Percentiles rank a stretch among this genome's conserved stretches.
These are phyloP conservation scores for Clavelina lepadiformis DNA, from an alignment of 23 tunicate genomes.

Conservation along the genomic window DNA sequence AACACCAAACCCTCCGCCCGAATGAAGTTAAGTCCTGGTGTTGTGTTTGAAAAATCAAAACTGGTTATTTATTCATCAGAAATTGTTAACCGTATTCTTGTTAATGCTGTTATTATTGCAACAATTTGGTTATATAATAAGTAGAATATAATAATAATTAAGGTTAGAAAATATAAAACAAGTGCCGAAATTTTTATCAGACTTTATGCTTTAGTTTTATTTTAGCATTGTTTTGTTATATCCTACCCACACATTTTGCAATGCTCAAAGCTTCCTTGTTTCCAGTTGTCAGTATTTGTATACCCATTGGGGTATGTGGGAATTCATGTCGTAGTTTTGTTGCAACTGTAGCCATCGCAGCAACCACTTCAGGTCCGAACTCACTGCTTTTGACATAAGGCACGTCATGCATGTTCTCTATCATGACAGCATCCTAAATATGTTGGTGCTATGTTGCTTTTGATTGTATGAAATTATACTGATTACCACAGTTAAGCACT, in stretches of 20 bases:
- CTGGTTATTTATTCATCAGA: too few species aligned
- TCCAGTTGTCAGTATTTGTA: slow-evolving; percentile 79
- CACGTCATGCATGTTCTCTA: slow-evolving; percentile 98
- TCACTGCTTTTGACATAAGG: slow-evolving; percentile 47
- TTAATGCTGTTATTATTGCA: too few species aligned
- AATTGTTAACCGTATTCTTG: too few species aligned
- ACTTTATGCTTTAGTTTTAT: too few species aligned
- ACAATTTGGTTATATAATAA: too few species aligned
- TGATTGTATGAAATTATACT: too few species aligned
- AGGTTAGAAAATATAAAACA: too few species aligned
- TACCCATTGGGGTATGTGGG: slow-evolving; percentile 67
- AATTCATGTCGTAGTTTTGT: slow-evolving; percentile 40
- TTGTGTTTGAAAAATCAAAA: too few species aligned
- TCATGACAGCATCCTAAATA: slow-evolving; percentile 90
- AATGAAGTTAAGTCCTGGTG: slow-evolving; percentile 55
- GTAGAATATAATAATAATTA: too few species aligned
- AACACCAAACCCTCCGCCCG: slow-evolving; percentile 86
- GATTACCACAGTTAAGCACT: background rate
- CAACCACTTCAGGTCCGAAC: slow-evolving; percentile 79
- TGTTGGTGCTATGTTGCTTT: too few species aligned
- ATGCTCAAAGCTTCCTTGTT: slow-evolving; percentile 81
- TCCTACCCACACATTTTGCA: slow-evolving; percentile 66
- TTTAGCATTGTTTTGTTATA: too few species aligned
- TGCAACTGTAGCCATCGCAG: slow-evolving; percentile 72
- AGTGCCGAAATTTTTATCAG: too few species aligned